Evolutionary conservation across 2,797 vertebrate species (phyloP).

Genomic region (Betta splendens): DNA sequence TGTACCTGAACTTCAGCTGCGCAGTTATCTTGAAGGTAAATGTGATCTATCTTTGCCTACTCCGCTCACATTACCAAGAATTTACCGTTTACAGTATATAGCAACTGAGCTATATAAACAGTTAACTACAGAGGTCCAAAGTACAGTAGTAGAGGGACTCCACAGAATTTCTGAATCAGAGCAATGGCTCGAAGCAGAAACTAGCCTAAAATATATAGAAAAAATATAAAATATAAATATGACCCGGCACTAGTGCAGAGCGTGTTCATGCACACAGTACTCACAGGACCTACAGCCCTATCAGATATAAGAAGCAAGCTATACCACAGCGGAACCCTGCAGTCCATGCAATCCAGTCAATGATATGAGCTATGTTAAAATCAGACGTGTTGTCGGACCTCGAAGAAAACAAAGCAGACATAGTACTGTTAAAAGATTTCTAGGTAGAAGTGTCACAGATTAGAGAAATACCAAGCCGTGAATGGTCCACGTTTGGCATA

Average conservation of each 20-base stretch:
- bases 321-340: no score
- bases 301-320: background rate
- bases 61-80: background rate
- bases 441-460: no score
- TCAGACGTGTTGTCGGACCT: slow-evolving; percentile 1
- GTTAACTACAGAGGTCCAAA: background rate
- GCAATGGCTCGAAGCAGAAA: slow-evolving; percentile 4
- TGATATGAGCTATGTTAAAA: no score
- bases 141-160: background rate
- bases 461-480: no score
- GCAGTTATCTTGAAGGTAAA: no score
- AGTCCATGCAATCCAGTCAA: no score
- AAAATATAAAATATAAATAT: no score
- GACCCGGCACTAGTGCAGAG: slow-evolving; percentile 9
- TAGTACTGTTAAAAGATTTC: slow-evolving; percentile 14
- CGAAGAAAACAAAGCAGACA: slow-evolving; percentile 21
- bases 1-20: no score
- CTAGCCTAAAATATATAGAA: background rate
- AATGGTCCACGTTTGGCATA: no score
- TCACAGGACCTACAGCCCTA: slow-evolving; percentile 13
- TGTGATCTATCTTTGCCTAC: no score
- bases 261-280: slow-evolving; percentile 17
- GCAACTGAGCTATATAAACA: slow-evolving; percentile 2
- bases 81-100: no score
- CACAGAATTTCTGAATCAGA: slow-evolving; percentile 6